Evolutionary conservation across 2,797 vertebrate species (phyloP), one percentile per base, ranked within the genome.

Genomic region (Takifugu ocellatus): DNA sequence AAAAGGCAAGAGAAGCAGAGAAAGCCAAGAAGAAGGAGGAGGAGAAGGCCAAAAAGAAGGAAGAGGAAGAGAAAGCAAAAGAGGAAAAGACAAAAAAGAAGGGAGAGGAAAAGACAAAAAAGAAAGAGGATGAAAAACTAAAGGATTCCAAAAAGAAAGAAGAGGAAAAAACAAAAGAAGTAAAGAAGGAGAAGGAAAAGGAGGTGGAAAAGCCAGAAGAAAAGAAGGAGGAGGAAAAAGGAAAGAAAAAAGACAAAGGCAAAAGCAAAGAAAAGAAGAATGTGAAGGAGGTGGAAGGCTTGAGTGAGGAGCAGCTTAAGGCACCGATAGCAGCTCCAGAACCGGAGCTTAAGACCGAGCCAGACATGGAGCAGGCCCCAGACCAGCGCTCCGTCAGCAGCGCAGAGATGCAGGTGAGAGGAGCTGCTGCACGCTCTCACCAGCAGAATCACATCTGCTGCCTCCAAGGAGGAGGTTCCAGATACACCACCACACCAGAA

Each of bases 241-340:
- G 63, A 6, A 67, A 69, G 29, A 56, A 62, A 43, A 59, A 57
- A 44, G 60, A 63, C 5, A 51, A 61, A 9, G 52, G 21, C 2
- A 77, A 60, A 43, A 65, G 24, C 43, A 60, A 57, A 16, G 63
- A 63, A 14, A 48, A 67, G 43, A 61, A 63, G 31, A 64, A 61
- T 50, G 56, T 73, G 47, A 75, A 78, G 47, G 70, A 62, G 55
- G 61, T 3, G n/a, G 77, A 75, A 49, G 62, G 21, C 8, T 16
- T 62, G 0, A 57, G 45, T 6, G 70, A 79, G 70, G 79, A 84
- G 64, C 92, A 92, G 52, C 79, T 92, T 50, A 95, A 96, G 77
- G 94, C 95, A 3, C 96, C 95, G 0, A 97, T 97, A 48, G 95
- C 94, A 65, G 96, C 92, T 82, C 94, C 95, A 15, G 96, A 98